These are phyloP conservation scores for Crocallis elinguaria DNA, from an alignment of 2,888 invertebrate genomes.

Conservation along the genomic window DNA sequence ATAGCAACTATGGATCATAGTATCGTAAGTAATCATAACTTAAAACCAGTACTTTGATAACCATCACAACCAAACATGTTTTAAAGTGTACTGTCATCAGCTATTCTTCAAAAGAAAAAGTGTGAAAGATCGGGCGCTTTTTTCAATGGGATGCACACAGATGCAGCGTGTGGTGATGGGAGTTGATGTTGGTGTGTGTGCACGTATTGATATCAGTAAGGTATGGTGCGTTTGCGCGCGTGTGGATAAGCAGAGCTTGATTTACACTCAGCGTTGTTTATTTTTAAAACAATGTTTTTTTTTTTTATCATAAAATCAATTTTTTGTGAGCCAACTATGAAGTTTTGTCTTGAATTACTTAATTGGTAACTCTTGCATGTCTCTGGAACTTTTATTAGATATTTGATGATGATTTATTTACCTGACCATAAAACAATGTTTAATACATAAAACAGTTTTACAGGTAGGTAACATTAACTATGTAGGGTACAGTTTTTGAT, in stretches of 20 bases:
- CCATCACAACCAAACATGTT: constrained; percentile 28
- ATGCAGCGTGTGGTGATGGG: constrained; percentile 31
- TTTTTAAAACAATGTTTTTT: neutral
- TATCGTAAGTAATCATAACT: neutral
- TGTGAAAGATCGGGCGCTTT: constrained; percentile 47
- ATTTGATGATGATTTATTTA: too few species aligned
- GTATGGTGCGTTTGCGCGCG: constrained; percentile 42
- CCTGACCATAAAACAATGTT: too few species aligned
- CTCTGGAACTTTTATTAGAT: too few species aligned
- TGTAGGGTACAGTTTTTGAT: too few species aligned
- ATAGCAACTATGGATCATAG: neutral
- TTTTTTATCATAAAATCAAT: too few species aligned
- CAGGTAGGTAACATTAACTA: too few species aligned
- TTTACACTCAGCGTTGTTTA: neutral
- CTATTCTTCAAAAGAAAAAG: constrained; percentile 44
- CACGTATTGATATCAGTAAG: constrained; percentile 54
- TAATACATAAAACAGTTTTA: too few species aligned
- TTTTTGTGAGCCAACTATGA: too few species aligned
- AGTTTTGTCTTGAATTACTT: too few species aligned
- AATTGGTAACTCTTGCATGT: too few species aligned
- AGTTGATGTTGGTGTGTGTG: constrained; percentile 39
- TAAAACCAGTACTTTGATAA: constrained; percentile 22
- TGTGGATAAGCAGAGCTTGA: constrained; percentile 22
- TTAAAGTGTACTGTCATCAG: constrained; percentile 35
- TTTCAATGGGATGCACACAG: constrained; percentile 47